Conservation (phyloP, 1,140 invertebrate species). For the Achatina immaculata region DNA sequence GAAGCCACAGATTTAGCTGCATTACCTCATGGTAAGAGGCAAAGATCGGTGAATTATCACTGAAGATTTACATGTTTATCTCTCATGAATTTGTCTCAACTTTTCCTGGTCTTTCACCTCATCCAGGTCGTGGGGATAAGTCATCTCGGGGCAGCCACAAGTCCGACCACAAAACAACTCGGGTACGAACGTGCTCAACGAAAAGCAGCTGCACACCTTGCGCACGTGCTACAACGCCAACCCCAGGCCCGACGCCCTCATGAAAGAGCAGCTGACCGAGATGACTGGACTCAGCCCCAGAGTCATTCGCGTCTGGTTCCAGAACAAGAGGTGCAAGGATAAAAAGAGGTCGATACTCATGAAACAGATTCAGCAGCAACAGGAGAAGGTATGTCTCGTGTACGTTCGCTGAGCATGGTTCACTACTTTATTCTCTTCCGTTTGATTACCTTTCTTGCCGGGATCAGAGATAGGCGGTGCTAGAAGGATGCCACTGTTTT, state of each 20-base stretch:
- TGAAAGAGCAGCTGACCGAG: constrained; percentile 99
- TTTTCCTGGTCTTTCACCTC: background rate
- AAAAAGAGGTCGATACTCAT: constrained; percentile 97
- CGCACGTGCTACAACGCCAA: constrained; percentile 93
- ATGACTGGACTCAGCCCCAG: constrained; percentile 96
- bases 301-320: constrained; percentile 97
- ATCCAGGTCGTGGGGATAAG: constrained; percentile 56
- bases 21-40: too few relatives aligned
- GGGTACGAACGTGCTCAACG: constrained; percentile 98
- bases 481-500: too few relatives aligned
- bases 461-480: too few relatives aligned
- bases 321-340: constrained; percentile 99
- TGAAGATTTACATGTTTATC: too few relatives aligned
- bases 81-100: too few relatives aligned
- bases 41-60: too few relatives aligned
- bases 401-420: too few relatives aligned
- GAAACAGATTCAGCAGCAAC: constrained; percentile 97
- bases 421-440: too few relatives aligned
- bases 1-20: too few relatives aligned
- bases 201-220: constrained; percentile 97
- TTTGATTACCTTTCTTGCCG: too few relatives aligned
- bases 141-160: constrained; percentile 53
- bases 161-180: constrained; percentile 84
- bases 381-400: constrained; percentile 81
- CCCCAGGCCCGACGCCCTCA: constrained; percentile 96